Evolutionary conservation across 1,140 invertebrate species (phyloP).

Genomic region (Caenorhabditis tropicalis): DNA sequence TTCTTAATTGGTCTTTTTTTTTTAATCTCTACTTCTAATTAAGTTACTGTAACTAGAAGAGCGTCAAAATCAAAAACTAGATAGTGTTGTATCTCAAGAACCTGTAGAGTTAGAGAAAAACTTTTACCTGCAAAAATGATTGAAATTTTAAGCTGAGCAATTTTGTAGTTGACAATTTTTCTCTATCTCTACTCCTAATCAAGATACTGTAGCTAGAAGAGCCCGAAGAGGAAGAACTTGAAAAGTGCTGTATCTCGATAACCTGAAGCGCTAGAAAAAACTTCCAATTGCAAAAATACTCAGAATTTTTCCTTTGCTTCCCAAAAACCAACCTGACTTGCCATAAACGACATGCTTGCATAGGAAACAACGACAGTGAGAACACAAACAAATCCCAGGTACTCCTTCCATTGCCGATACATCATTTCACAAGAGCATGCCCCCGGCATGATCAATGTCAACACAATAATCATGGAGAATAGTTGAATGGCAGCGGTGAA

Average conservation of each 20-base stretch:
- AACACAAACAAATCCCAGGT: background rate
- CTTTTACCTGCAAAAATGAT: too few relatives aligned
- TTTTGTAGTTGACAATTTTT: too few relatives aligned
- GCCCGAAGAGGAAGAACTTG: too few relatives aligned
- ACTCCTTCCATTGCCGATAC: constrained; percentile 12
- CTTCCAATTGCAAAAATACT: background rate
- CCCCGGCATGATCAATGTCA: background rate
- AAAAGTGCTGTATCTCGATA: background rate
- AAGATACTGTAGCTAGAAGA: too few relatives aligned
- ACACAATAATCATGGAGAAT: background rate
- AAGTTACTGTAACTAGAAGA: too few relatives aligned
- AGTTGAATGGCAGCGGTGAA: background rate
- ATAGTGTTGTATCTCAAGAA: too few relatives aligned
- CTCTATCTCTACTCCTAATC: too few relatives aligned
- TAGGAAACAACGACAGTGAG: background rate
- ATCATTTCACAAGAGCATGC: background rate
- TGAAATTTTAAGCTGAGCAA: too few relatives aligned
- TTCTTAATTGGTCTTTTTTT: too few relatives aligned
- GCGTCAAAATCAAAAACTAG: too few relatives aligned
- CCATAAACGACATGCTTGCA: background rate
- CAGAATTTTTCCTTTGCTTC: background rate
- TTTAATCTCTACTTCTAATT: too few relatives aligned
- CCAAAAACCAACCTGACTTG: background rate
- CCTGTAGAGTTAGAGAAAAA: too few relatives aligned
- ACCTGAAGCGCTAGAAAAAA: background rate